Percentiles rank a stretch among this genome's conserved stretches.
Evolutionary conservation across 2,797 vertebrate species (phyloP).

Genomic region (Muscicapa striata): DNA sequence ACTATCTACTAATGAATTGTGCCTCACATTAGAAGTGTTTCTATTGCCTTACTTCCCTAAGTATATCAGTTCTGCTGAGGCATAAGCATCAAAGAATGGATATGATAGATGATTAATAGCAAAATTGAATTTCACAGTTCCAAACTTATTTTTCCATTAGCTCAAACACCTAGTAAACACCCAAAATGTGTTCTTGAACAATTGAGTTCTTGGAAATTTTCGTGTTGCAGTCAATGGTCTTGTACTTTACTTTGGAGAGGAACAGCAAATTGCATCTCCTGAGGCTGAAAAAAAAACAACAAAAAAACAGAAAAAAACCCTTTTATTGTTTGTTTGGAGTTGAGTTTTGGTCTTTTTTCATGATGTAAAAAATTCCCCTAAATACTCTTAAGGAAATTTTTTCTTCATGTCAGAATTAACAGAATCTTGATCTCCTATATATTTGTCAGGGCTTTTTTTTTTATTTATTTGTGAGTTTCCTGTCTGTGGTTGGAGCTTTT

Average conservation of each 20-base stretch:
- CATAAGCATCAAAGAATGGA: not conserved
- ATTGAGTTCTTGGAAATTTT: conserved; percentile 42
- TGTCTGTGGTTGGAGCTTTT: not conserved
- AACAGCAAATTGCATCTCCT: not conserved
- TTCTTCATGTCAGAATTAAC: not conserved
- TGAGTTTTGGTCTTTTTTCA: not conserved
- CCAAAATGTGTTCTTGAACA: not conserved
- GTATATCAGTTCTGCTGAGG: not conserved
- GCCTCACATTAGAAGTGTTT: not conserved
- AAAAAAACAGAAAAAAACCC: not conserved
- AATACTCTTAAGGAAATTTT: not conserved
- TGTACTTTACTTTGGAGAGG: not conserved
- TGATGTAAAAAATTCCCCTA: not conserved
- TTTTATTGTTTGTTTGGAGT: not conserved
- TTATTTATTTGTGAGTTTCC: not conserved
- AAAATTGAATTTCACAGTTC: not conserved
- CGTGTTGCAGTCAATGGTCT: not conserved
- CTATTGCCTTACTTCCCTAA: not conserved
- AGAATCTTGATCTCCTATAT: not conserved
- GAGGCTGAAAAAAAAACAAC: not conserved
- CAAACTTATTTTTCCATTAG: not conserved
- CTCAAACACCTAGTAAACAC: not conserved
- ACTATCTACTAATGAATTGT: not conserved
- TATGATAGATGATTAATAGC: not conserved
- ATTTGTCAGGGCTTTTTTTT: accelerated